phyloP scores from a whole-genome alignment of 1,140 invertebrate genomes.

The Aphelenchoides avenae region DNA sequence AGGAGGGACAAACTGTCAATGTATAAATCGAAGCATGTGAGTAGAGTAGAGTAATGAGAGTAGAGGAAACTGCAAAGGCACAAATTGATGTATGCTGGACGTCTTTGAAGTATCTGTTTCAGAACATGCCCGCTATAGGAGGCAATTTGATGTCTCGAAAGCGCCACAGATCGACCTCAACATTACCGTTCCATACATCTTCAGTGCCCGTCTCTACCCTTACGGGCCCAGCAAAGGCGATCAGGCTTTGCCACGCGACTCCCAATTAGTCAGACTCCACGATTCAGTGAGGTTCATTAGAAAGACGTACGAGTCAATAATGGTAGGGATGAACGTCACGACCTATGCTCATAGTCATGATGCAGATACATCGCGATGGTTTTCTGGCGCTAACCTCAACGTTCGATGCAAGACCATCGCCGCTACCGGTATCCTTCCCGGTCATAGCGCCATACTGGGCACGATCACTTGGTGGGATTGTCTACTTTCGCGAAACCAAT shows the following conservation, averaged over 20 bases:
- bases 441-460: slow-evolving; percentile 44
- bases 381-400: slow-evolving; percentile 21
- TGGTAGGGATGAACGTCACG: too few species aligned
- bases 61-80: too few species aligned
- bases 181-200: slow-evolving; percentile 54
- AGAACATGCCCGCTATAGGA: slow-evolving; percentile 16
- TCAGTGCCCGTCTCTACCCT: slow-evolving; percentile 51
- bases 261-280: slow-evolving; percentile 32
- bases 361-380: slow-evolving; percentile 40
- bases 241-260: slow-evolving; percentile 16
- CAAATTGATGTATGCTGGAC: too few species aligned
- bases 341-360: slow-evolving; percentile 43
- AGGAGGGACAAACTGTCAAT: too few species aligned
- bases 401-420: slow-evolving; percentile 23
- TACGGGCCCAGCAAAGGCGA: slow-evolving; percentile 44
- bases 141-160: slow-evolving; percentile 21
- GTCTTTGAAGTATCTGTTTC: slow-evolving; percentile 3
- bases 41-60: too few species aligned
- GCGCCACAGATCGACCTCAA: slow-evolving; percentile 49
- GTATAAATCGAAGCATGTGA: too few species aligned
- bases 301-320: slow-evolving; percentile 46
- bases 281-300: slow-evolving; percentile 48
- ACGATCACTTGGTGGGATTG: slow-evolving; percentile 13
- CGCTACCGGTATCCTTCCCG: slow-evolving; percentile 22
- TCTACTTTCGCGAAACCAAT: slow-evolving; percentile 43